These are phyloP conservation scores for Herpetotheres cachinnans DNA, from an alignment of 2,113 vertebrate genomes.

Conservation along the genomic window DNA sequence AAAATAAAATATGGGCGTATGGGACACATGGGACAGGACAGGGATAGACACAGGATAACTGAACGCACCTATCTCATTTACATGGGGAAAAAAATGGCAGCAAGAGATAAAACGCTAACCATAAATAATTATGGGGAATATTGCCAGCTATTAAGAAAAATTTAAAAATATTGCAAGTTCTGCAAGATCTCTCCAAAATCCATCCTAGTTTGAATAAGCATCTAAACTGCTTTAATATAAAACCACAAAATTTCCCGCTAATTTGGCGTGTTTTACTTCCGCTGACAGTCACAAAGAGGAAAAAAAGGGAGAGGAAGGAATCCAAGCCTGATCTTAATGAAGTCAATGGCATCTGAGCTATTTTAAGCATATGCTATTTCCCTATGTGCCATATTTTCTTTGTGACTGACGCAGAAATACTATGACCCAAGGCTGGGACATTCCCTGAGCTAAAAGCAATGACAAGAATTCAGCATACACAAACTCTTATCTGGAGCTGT, in stretches of 20 bases:
- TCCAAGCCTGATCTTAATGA: conserved; percentile 4
- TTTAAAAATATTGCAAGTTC: neutral
- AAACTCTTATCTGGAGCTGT: conserved; percentile 20
- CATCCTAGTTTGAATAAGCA: neutral
- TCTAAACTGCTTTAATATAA: neutral
- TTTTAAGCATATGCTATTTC: conserved; percentile 48
- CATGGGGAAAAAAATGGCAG: neutral
- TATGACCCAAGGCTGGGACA: conserved; percentile 25
- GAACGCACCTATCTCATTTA: neutral
- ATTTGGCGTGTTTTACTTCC: neutral
- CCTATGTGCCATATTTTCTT: conserved; percentile 19
- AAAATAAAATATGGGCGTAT: fast-evolving
- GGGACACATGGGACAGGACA: neutral
- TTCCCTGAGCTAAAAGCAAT: conserved; percentile 51
- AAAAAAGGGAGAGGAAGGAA: neutral
- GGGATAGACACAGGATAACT: neutral
- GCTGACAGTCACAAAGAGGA: neutral
- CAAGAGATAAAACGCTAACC: neutral
- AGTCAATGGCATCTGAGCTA: conserved; percentile 31
- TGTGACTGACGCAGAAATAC: conserved; percentile 40
- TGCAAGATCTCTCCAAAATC: neutral
- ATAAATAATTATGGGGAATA: neutral
- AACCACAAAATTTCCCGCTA: neutral
- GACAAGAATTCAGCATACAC: conserved; percentile 38
- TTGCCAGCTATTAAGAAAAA: neutral